phyloP scores from a whole-genome alignment of 2,797 vertebrate genomes.

The Argya squamiceps region DNA sequence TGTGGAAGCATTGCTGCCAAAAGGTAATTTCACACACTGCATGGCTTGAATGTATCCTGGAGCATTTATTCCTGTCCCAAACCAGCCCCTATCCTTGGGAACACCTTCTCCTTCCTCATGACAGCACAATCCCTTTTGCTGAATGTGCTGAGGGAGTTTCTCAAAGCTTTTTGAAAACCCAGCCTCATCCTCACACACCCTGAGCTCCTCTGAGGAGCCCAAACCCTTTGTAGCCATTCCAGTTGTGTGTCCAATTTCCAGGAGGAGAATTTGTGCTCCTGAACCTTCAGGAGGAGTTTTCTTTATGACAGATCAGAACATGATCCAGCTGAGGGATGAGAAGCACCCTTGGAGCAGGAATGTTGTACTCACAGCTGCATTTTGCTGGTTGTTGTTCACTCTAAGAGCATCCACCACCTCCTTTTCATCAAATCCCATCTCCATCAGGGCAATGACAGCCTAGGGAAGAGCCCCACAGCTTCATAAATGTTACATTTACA shows the following conservation, averaged over 20 bases:
- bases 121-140: background rate
- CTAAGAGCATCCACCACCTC: constrained; percentile 93
- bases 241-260: background rate
- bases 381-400: constrained; percentile 98
- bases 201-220: background rate
- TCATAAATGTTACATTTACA: background rate
- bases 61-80: background rate
- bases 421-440: constrained; percentile 98
- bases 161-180: background rate
- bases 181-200: background rate
- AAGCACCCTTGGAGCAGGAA: background rate
- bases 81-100: background rate
- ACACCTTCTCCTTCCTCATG: background rate
- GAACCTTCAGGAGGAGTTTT: background rate
- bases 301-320: background rate
- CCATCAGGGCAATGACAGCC: constrained; percentile 96
- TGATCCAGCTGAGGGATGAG: background rate
- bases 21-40: background rate
- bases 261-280: background rate
- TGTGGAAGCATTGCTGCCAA: background rate
- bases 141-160: background rate
- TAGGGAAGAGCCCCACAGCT: constrained; percentile 54
- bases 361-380: constrained; percentile 86
- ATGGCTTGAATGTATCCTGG: background rate
- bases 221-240: background rate